Conservation (phyloP, 2,113 vertebrate genomes). For the Rhinogobius similis region DNA sequence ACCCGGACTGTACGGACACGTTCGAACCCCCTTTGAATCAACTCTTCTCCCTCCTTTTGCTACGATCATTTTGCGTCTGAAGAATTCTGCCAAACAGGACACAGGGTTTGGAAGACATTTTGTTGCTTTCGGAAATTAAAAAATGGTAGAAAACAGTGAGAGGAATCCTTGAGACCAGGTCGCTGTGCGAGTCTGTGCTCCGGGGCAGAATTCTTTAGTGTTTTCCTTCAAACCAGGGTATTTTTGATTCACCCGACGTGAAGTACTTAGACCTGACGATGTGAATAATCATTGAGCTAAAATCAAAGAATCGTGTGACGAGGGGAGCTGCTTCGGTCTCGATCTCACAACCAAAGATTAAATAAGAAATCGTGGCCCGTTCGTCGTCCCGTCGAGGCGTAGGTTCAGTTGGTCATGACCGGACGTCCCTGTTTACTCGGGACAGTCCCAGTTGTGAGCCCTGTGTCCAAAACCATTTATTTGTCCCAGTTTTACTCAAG, state of each 20-base stretch:
- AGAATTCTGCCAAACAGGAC: slow-evolving; percentile 57
- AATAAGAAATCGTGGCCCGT: background rate
- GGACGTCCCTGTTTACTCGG: no score
- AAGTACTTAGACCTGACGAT: slow-evolving; percentile 25
- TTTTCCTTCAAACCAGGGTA: slow-evolving; percentile 40
- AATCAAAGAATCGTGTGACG: slow-evolving; percentile 23
- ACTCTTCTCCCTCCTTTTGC: background rate
- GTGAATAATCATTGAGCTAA: slow-evolving; percentile 25
- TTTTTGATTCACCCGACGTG: slow-evolving; percentile 31
- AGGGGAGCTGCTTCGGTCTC: slow-evolving; percentile 74
- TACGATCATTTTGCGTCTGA: slow-evolving; percentile 31
- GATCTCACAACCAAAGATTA: background rate
- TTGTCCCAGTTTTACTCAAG: no score
- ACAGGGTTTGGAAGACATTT: slow-evolving; percentile 68
- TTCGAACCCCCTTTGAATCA: background rate
- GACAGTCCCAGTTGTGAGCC: no score
- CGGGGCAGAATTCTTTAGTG: slow-evolving; percentile 50
- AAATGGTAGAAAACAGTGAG: background rate
- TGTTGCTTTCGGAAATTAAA: slow-evolving; percentile 24
- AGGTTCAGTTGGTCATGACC: no score
- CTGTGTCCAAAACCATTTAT: no score
- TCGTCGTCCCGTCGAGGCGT: no score
- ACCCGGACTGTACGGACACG: slow-evolving; percentile 1
- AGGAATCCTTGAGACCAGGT: slow-evolving; percentile 4
- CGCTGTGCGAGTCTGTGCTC: slow-evolving; percentile 18